These are phyloP conservation scores for Drosophila mojavensis DNA, from an alignment of 1,140 invertebrate species.

Conservation along the genomic window DNA sequence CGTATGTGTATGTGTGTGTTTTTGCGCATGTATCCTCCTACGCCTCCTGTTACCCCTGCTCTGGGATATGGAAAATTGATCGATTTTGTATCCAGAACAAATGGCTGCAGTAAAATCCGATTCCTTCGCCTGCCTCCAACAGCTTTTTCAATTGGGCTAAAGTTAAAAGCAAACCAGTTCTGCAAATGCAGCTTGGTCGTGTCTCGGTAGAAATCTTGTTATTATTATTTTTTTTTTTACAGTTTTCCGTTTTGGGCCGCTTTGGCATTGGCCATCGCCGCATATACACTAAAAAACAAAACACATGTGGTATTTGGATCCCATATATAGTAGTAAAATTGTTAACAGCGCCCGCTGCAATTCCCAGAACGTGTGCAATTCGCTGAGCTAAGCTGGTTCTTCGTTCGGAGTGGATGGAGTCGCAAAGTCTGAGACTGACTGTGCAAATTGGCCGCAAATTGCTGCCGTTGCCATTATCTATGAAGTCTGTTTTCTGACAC, in stretches of 20 bases:
- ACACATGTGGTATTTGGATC: slow-evolving; percentile 43
- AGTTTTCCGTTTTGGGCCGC: slow-evolving; percentile 73
- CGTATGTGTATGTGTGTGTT: slow-evolving; percentile 36
- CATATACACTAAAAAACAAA: slow-evolving; percentile 21
- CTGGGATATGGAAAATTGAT: slow-evolving; percentile 52
- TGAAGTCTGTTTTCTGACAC: slow-evolving; percentile 36
- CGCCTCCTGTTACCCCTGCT: slow-evolving; percentile 24
- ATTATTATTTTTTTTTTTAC: slow-evolving; percentile 60
- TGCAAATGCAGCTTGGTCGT: slow-evolving; percentile 49
- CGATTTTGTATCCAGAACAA: slow-evolving; percentile 70
- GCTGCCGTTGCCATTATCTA: slow-evolving; percentile 37
- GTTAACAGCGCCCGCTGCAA: slow-evolving; percentile 57
- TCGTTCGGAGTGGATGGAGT: slow-evolving; percentile 25
- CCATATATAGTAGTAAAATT: slow-evolving; percentile 39
- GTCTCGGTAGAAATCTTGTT: slow-evolving; percentile 53
- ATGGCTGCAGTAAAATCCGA: slow-evolving; percentile 31
- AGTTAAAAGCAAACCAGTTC: slow-evolving; percentile 71
- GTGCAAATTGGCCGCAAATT: slow-evolving; percentile 38
- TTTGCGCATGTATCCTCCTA: slow-evolving; percentile 72
- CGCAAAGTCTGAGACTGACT: slow-evolving; percentile 40
- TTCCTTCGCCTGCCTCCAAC: slow-evolving; percentile 44
- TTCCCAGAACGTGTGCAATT: slow-evolving; percentile 74
- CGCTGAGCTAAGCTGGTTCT: slow-evolving; percentile 51
- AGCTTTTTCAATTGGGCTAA: slow-evolving; percentile 45
- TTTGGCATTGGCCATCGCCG: slow-evolving; percentile 58